Conservation (phyloP, 2,113 vertebrate genomes). For the Oriolus oriolus region DNA sequence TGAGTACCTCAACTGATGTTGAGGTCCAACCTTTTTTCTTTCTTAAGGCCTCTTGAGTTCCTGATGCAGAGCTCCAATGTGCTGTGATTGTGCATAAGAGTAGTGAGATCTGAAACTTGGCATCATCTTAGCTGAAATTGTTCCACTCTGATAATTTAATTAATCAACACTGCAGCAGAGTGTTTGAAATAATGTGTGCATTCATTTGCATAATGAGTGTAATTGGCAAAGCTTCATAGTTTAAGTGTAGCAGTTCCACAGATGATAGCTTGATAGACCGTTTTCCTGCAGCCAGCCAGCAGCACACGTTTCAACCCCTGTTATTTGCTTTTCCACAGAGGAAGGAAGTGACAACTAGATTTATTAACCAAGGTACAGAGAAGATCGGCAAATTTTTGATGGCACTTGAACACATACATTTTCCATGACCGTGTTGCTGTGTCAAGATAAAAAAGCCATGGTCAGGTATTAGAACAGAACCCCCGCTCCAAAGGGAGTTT, state of each 20-base stretch:
- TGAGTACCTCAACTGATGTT: background rate
- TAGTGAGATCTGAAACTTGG: conserved; percentile 33
- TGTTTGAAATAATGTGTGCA: conserved; percentile 61
- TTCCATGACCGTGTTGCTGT: background rate
- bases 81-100: background rate
- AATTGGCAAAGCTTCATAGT: conserved; percentile 48
- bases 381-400: conserved; percentile 2
- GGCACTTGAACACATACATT: background rate
- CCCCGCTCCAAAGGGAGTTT: background rate
- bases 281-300: background rate
- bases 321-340: conserved; percentile 14
- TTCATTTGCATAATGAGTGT: conserved; percentile 63
- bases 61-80: background rate
- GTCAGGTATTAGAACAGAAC: background rate
- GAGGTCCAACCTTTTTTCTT: background rate
- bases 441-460: background rate
- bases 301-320: background rate
- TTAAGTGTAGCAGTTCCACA: background rate
- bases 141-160: conserved; percentile 66
- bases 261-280: conserved; percentile 2
- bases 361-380: background rate
- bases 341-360: conserved; percentile 12
- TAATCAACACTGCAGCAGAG: conserved; percentile 54
- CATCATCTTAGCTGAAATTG: conserved; percentile 43
- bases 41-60: background rate